Base-by-base conservation (phyloP, 2,888 invertebrate species). In the Sphecodes monilicornis region DNA sequence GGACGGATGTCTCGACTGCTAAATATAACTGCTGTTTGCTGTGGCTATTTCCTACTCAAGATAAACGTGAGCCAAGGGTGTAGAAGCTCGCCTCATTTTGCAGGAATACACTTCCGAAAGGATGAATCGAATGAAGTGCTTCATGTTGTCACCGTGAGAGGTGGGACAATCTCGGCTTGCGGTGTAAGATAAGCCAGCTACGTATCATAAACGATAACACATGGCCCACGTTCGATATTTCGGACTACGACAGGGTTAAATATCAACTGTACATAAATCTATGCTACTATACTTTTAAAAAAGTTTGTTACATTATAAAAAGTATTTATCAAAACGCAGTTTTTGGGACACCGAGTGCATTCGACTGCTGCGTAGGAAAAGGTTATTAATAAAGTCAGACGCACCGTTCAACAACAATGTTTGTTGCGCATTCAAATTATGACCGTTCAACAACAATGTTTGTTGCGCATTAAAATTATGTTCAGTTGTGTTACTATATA, bases 21-120 rank as follows among this genome's bases (percentile, higher is more conserved):
- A 92, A 92, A 92, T 92, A 90, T 92, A 91, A 89, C 86, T 76
- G 72, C 87, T 85, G 83, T 86, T 87, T 89, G 85, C 86, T 73
- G 75, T 36, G 83, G 87, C 90, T 91, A 89, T 91, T 92, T 91
- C 87, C 88, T 86, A 89, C 88, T 85, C 88, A 76, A 87, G 85
- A 91, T 88, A 86, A 86, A 86, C 75, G 70, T 75, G 70, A 82
- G 86, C 87, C 82, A 82, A 89, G 70, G 81, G 73, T 66, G 77
- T 72, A 72, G 85, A 78, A 84, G 85, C 76, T 80, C 68, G 50
- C 69, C 69, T 66, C 29, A 66, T 73, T 57, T 76, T 46, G 16
- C n/a, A 22, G 36, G 22, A 39, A 60, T 36, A 78, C 43, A 60
- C 11, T 39, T 10, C 57, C 57, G 18, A 22, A 66, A 43, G 73